phyloP scores from a whole-genome alignment of 2,888 invertebrate genomes.

The Noctua pronuba region DNA sequence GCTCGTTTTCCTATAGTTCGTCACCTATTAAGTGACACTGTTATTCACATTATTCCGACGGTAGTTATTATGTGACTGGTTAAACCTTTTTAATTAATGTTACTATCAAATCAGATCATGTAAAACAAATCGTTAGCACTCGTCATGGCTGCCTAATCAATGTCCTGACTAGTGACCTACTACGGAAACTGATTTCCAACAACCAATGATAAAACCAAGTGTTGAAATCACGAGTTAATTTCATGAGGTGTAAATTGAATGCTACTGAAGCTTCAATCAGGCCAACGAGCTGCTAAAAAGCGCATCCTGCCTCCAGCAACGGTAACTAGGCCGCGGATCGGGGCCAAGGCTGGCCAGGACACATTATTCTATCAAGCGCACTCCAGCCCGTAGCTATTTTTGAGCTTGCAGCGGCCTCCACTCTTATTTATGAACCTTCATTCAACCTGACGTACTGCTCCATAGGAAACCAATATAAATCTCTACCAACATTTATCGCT shows the following conservation, averaged over 20 bases:
- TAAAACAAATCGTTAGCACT: background rate
- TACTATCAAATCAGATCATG: background rate
- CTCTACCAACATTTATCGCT: slow-evolving; percentile 37
- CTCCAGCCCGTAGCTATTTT: slow-evolving; percentile 78
- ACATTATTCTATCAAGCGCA: slow-evolving; percentile 88
- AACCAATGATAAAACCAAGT: background rate
- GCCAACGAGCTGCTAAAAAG: slow-evolving; percentile 74
- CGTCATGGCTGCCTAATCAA: background rate
- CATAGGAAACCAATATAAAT: slow-evolving; percentile 43
- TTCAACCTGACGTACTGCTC: slow-evolving; percentile 57
- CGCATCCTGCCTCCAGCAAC: slow-evolving; percentile 80
- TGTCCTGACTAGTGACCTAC: background rate
- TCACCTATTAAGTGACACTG: background rate
- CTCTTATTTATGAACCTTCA: slow-evolving; percentile 71
- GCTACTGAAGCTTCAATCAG: slow-evolving; percentile 59
- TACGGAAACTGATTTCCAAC: background rate
- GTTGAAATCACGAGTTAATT: slow-evolving; percentile 34
- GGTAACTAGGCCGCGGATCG: slow-evolving; percentile 83
- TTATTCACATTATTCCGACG: background rate
- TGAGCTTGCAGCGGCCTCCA: slow-evolving; percentile 74
- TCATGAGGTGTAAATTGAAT: slow-evolving; percentile 50
- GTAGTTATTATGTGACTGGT: background rate
- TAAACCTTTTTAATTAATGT: background rate
- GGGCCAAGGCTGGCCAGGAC: slow-evolving; percentile 86
- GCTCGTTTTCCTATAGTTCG: slow-evolving; percentile 24